Evolutionary conservation across 2,888 invertebrate genomes (phyloP).

Genomic region (Acleris holmiana): DNA sequence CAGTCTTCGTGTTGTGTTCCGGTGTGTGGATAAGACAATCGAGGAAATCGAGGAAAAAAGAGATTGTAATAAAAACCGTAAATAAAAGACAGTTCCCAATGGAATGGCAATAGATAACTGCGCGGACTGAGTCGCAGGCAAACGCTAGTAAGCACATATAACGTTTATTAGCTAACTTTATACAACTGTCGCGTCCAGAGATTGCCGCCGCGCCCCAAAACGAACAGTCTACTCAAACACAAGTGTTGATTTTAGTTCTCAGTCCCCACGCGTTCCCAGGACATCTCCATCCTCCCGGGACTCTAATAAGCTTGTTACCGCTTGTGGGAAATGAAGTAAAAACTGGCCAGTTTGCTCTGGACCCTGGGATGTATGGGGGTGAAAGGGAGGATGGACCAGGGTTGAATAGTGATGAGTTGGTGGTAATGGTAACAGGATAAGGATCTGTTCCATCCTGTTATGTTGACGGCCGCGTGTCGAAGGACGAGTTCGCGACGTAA

Average conservation of each 20-base stretch:
- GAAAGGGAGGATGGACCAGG: neutral
- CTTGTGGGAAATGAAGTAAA: slow-evolving; percentile 30
- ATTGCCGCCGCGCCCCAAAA: slow-evolving; percentile 48
- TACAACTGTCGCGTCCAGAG: slow-evolving; percentile 36
- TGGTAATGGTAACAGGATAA: slow-evolving; percentile 20
- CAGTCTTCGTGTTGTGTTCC: too few species aligned
- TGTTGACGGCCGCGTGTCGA: neutral
- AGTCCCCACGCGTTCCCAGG: slow-evolving; percentile 48
- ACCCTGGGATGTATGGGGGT: neutral
- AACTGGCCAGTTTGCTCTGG: slow-evolving; percentile 8
- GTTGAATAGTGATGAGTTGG: slow-evolving; percentile 10
- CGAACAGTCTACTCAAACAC: slow-evolving; percentile 60
- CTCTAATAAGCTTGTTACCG: slow-evolving; percentile 33
- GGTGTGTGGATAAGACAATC: too few species aligned
- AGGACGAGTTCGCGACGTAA: neutral
- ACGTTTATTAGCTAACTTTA: slow-evolving; percentile 21
- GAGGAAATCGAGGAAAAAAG: too few species aligned
- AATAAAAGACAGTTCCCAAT: too few species aligned
- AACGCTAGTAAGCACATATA: neutral
- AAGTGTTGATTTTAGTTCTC: slow-evolving; percentile 82
- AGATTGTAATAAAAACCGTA: too few species aligned
- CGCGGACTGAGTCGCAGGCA: too few species aligned
- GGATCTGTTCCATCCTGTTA: slow-evolving; percentile 16
- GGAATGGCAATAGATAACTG: too few species aligned
- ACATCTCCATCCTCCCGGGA: slow-evolving; percentile 33